phyloP scores from a whole-genome alignment of 2,797 vertebrate species.

The Sebastes wilsoni region DNA sequence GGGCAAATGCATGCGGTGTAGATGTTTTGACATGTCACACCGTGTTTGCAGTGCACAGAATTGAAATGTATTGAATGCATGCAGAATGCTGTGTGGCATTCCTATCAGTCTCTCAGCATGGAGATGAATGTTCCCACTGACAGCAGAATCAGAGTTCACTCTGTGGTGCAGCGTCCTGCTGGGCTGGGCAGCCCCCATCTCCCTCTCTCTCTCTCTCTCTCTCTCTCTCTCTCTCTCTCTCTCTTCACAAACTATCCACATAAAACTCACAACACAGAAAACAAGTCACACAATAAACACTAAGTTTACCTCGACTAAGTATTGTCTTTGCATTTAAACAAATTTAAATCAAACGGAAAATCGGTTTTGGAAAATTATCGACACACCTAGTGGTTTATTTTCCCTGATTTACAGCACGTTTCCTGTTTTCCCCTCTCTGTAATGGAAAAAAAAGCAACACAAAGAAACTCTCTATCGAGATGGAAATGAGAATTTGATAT shows the following conservation, averaged over 20 bases:
- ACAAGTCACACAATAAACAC: conserved; percentile 27
- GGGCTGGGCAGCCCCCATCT: conserved; percentile 47
- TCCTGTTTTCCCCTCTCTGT: conserved; percentile 40
- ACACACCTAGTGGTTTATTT: conserved; percentile 30
- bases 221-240: conserved; percentile 6
- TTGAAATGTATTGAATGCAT: conserved; percentile 64
- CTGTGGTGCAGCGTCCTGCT: conserved; percentile 65
- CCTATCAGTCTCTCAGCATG: conserved; percentile 75
- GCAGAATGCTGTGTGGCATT: conserved; percentile 75
- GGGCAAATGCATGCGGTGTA: conserved; percentile 2
- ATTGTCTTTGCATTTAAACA: conserved; percentile 30
- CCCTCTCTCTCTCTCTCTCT: conserved; percentile 11
- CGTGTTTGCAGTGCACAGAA: conserved; percentile 37
- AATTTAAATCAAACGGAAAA: conserved; percentile 28
- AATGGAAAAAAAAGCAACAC: conserved; percentile 52
- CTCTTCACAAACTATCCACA: conserved; percentile 28
- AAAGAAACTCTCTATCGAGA: conserved; percentile 66
- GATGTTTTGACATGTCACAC: conserved; percentile 51
- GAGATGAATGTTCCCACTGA: conserved; percentile 73
- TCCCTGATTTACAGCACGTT: conserved; percentile 20
- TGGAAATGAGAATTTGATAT: conserved; percentile 81
- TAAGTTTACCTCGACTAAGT: neutral
- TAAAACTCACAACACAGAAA: conserved; percentile 15
- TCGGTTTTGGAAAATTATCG: conserved; percentile 31
- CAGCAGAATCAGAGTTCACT: conserved; percentile 78